Percentiles rank a stretch among this genome's conserved stretches.
Conservation (phyloP, 2,113 vertebrate genomes). For the Carassius auratus region DNA sequence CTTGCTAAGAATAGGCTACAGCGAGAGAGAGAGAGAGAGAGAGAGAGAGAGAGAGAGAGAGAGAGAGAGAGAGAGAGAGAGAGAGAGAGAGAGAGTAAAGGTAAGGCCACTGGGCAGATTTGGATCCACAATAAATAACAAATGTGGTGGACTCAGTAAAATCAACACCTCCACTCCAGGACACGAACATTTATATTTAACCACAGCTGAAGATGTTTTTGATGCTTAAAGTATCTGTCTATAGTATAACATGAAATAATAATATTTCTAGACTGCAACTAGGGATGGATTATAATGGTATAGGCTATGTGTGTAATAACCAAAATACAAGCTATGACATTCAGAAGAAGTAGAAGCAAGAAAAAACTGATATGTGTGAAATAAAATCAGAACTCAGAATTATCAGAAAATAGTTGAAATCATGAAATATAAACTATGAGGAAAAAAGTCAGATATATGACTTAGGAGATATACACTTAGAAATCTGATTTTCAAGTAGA, state of each 20-base stretch:
- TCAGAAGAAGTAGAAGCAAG: neutral
- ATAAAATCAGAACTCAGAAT: too few species aligned
- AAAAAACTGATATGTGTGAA: neutral
- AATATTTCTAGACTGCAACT: neutral
- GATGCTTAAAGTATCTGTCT: neutral
- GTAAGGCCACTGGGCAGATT: conserved; percentile 17
- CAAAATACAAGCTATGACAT: neutral
- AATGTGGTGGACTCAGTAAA: conserved; percentile 79
- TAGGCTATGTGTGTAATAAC: neutral
- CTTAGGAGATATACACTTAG: too few species aligned
- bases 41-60: conserved; percentile 3
- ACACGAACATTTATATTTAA: conserved; percentile 37
- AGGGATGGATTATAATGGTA: neutral
- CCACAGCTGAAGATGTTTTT: conserved; percentile 69
- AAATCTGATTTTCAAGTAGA: too few species aligned
- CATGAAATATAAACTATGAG: too few species aligned
- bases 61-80: conserved; percentile 44
- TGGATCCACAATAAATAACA: conserved; percentile 78
- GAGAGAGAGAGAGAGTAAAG: neutral
- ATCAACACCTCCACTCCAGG: conserved; percentile 65
- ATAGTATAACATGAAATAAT: neutral
- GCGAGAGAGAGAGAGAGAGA: conserved; percentile 39
- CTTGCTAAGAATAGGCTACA: conserved; percentile 76
- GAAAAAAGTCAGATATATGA: too few species aligned
- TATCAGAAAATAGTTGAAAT: too few species aligned